These are phyloP conservation scores for Nibea coibor DNA, from an alignment of 2,113 vertebrate species.

Conservation along the genomic window DNA sequence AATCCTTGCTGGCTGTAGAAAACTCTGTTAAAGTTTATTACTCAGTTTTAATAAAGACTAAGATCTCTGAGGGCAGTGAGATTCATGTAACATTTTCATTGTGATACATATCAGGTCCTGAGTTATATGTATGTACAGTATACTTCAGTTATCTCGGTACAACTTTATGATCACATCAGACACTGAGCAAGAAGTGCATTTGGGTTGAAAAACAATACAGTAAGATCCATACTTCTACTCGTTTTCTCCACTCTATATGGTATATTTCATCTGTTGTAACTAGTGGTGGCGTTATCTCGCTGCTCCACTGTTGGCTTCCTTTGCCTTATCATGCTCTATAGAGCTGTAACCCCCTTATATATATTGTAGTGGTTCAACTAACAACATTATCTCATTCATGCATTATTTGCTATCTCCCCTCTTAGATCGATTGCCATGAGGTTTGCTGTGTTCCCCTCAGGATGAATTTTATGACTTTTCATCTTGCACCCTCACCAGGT, in stretches of 20 bases:
- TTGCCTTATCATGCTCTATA: constrained; percentile 1
- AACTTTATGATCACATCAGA: constrained; percentile 34
- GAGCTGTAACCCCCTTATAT: constrained; percentile 13
- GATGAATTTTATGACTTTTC: neutral
- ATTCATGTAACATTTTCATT: neutral
- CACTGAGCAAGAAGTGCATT: constrained; percentile 10
- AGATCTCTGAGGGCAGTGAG: neutral
- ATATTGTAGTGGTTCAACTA: neutral
- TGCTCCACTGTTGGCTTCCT: neutral
- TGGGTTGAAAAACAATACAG: neutral
- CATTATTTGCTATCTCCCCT: constrained; percentile 7
- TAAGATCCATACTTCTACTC: neutral
- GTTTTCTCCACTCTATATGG: neutral
- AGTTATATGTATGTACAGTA: neutral
- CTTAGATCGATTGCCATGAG: neutral
- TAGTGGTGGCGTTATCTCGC: neutral
- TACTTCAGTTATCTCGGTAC: constrained; percentile 27
- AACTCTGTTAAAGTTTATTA: neutral
- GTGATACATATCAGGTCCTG: neutral
- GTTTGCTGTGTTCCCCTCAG: too few relatives aligned
- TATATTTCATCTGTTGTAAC: neutral
- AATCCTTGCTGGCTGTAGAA: neutral
- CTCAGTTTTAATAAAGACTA: neutral
- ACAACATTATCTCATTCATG: constrained; percentile 10
- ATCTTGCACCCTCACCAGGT: neutral